A percentile compares a stretch with the other conserved stretches of the same genome.
These are phyloP conservation scores for Notamacropus eugenii DNA, from an alignment of 2,797 vertebrate species.

Conservation along the genomic window DNA sequence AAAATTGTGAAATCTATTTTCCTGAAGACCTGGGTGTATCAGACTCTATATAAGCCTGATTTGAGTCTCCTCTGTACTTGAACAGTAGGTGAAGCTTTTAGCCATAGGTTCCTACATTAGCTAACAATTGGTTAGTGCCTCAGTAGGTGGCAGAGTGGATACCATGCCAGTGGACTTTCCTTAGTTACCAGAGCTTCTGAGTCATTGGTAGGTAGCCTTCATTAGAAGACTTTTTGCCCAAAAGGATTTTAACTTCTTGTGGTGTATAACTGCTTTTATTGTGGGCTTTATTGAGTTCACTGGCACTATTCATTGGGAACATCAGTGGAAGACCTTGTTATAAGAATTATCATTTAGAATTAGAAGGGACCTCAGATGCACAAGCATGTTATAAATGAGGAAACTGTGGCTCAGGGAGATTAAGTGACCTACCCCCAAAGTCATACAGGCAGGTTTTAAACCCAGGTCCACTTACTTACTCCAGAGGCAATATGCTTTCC, in stretches of 20 bases:
- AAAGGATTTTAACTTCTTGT: slow-evolving; percentile 32
- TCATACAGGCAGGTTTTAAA: not conserved
- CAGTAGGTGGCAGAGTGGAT: slow-evolving; percentile 1
- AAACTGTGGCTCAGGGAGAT: not conserved
- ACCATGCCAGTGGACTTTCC: slow-evolving; percentile 6
- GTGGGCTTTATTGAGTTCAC: not conserved
- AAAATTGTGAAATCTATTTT: slow-evolving; percentile 47
- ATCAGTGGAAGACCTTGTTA: not conserved
- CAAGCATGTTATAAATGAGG: not conserved
- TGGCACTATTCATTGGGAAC: not conserved
- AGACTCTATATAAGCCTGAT: not conserved
- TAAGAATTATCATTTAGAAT: not conserved
- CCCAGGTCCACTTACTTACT: not conserved
- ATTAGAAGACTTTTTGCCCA: slow-evolving; percentile 26
- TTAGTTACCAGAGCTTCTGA: slow-evolving; percentile 21
- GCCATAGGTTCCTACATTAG: slow-evolving; percentile 42
- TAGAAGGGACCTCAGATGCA: not conserved
- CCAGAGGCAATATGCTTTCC: not conserved
- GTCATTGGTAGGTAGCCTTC: not conserved
- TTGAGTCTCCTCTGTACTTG: slow-evolving; percentile 3
- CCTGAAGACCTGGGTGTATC: not conserved
- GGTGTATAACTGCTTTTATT: not conserved
- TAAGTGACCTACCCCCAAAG: not conserved
- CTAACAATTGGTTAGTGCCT: slow-evolving; percentile 29
- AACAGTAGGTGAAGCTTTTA: slow-evolving; percentile 10